Evolutionary conservation across 2,888 invertebrate species (phyloP), one percentile per base, ranked within the genome.

Genomic region (Acrobasis repandana): DNA sequence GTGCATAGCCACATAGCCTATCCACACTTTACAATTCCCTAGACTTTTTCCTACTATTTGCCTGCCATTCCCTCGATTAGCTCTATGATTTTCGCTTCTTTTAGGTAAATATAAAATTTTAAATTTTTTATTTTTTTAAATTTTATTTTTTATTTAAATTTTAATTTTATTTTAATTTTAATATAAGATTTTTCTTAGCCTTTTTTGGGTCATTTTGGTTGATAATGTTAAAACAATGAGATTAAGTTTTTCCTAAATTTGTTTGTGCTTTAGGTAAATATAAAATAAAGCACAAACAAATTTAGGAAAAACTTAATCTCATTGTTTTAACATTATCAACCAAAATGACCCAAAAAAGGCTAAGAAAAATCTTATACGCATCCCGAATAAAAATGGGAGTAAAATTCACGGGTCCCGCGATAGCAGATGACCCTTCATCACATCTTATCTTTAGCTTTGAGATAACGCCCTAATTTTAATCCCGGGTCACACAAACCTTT

Each of bases 381-480:
- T 34, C n/a, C 10, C 0, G 49, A 49, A 58, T 49, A 38, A 59
- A 59, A 59, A 59, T 59, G n/a, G 20, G 38, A 38, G 16, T 16
- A 10, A 59, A 59, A 59, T 51, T 51, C 50, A 43, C 28, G 36
- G 50, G n/a, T 9, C n/a, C 58, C 16, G 20, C 38, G 51, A 59
- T 50, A 43, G 48, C 28, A 28, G 57, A 56, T 58, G 33, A 36
- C 43, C 58, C 48, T 49, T 38, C 58, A 50, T 43, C 58, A 58
- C 50, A 50, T 50, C 50, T 58, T 58, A 58, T 38, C 58, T 58
- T 16, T 14, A 4, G 50, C 58, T 50, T 50, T 58, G 36, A 58
- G 58, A 58, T 58, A 58, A 49, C 49, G 18, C 18, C 46, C 57
- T 47, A 46, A 57, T 57, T 47, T 47, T 48, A 57, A 57, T 47